Base-by-base conservation (phyloP, 2,113 vertebrate species). In the Podiceps cristatus region DNA sequence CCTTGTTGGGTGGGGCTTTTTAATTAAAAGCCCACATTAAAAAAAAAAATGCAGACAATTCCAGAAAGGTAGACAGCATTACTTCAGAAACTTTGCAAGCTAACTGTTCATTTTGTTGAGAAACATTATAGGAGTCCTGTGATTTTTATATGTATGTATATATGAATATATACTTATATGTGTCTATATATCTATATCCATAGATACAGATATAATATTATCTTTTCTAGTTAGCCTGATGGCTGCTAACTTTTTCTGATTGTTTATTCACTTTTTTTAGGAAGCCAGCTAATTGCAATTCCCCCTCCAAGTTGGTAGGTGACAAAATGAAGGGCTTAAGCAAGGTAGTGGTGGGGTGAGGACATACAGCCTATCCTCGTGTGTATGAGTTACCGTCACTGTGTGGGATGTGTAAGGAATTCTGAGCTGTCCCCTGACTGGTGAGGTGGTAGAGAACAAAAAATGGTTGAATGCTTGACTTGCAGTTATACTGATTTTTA, bases 51-150 rank as follows among this genome's bases (percentile, higher is more conserved):
- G 18, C 35, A 77, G 93, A 84, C 88, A 93, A 50, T 96, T 95
- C 75, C 83, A 96, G 92, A 96, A 93, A 35, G 52, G 52, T 68
- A 84, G 62, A 17, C 25, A 84, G 69, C 71, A 95, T 96, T 80
- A 52, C 82, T 96, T 93, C 16, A 37, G 47, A 83, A 96, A 97
- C 89, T 97, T 96, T 68, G 52, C 35, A 72, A 58, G 75, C 24
- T 86, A 75, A 66, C 66, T 95, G 66, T 44, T 93, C 3, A 37
- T 94, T 95, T 95, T 12, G 5, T 62, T 87, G 5, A 49, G 42
- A 71, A 88, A 47, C 55, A 59, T 55, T 49, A 19, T 42, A 45
- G 22, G 9, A 42, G n/a, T 40, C 27, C 27, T 94, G 44, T 74
- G 37, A 44, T 89, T 89, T 69, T 62, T 13, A 42, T 42, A 52